Conservation (phyloP, 2,888 invertebrate genomes). For the Drosophila dives region DNA sequence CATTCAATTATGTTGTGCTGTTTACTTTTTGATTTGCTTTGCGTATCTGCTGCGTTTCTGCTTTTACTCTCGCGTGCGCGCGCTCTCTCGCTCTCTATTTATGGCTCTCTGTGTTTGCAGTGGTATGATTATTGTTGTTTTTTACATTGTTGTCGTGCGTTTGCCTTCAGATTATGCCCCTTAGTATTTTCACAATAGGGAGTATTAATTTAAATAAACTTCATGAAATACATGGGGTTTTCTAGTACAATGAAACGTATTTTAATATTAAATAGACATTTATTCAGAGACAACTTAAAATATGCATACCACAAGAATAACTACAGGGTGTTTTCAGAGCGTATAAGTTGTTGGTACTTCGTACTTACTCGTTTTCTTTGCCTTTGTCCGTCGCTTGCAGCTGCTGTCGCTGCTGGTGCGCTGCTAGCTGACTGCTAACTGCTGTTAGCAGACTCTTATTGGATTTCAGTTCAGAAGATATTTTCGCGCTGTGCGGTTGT, state of each 20-base stretch:
- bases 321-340: constrained; percentile 14
- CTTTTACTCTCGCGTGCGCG: constrained; percentile 34
- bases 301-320: background rate
- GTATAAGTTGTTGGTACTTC: background rate
- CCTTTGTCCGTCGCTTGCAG: constrained; percentile 38
- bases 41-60: constrained; percentile 29
- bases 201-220: background rate
- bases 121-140: constrained; percentile 39
- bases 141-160: constrained; percentile 33
- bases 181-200: constrained; percentile 2
- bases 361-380: constrained; percentile 45
- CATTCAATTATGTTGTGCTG: constrained; percentile 54
- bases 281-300: too few species aligned
- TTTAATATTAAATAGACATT: background rate
- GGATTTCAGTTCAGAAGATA: constrained; percentile 70
- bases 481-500: constrained; percentile 72
- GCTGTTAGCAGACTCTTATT: constrained; percentile 51
- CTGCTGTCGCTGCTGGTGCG: constrained; percentile 35
- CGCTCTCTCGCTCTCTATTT: constrained; percentile 12
- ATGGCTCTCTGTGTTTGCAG: constrained; percentile 44
- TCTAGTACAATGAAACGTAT: background rate
- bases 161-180: constrained; percentile 39
- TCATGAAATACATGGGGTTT: background rate
- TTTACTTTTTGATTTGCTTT: constrained; percentile 51
- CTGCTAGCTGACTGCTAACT: constrained; percentile 26